Conservation (phyloP, 2,113 vertebrate species). For the Electrona antarctica region DNA sequence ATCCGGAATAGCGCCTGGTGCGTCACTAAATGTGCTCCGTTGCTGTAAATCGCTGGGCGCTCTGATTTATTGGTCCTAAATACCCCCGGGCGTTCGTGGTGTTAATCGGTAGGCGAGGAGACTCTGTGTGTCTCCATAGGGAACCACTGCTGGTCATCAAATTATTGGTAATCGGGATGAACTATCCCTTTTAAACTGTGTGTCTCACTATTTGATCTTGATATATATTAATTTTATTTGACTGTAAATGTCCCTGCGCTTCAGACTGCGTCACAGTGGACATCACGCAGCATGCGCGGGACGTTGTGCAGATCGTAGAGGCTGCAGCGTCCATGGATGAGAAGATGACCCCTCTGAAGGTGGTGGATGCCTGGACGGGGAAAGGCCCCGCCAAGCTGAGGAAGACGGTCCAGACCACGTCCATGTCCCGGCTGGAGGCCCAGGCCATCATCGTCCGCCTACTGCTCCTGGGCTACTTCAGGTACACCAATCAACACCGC, state of each 20-base stretch:
- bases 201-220: too few species aligned
- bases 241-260: neutral
- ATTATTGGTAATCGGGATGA: too few species aligned
- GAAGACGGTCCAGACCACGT: conserved; percentile 79
- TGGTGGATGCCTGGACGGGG: conserved; percentile 91
- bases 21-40: too few species aligned
- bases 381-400: conserved; percentile 87
- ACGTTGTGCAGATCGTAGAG: conserved; percentile 87
- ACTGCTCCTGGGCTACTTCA: conserved; percentile 89
- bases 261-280: conserved; percentile 82
- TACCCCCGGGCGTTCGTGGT: too few species aligned
- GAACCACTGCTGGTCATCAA: too few species aligned
- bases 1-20: too few species aligned
- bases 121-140: too few species aligned
- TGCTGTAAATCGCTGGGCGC: too few species aligned
- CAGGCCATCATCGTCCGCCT: conserved; percentile 86
- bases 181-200: too few species aligned
- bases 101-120: too few species aligned
- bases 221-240: too few species aligned
- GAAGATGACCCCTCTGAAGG: conserved; percentile 92
- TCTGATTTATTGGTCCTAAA: too few species aligned
- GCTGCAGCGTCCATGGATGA: conserved; percentile 83
- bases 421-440: conserved; percentile 80
- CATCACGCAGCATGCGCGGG: conserved; percentile 81
- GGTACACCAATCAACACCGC: conserved; percentile 68